Base-by-base conservation (phyloP, 1,140 invertebrate species). In the Adoxophyes honmai region DNA sequence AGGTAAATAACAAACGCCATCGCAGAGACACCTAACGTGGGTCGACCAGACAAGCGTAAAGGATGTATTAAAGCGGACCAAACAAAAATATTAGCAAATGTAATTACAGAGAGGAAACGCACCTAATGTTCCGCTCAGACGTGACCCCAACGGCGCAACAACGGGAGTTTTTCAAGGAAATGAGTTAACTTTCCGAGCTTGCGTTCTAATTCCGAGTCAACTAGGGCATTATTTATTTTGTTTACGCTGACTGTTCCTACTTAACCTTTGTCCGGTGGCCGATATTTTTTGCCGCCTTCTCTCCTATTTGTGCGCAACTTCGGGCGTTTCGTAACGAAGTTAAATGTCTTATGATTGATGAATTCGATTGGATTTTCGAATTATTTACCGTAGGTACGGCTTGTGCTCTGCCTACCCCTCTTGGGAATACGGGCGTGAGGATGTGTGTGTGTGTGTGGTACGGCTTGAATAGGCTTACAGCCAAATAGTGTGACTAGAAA, bases 141-240 rank as follows among this genome's bases (percentile, higher is more conserved):
- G 75, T 75, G 72, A 57, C 65, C 64, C 9, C 57, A n/a, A 57
- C 58, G 7, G 59, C 66, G 66, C 66, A 73, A 64, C 66, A 68
- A 75, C 67, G 64, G 60, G 70, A 68, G 66, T 72, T 78, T 70
- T 72, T 70, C 65, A 74, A 70, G 73, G 73, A 76, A 78, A 78
- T 78, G 65, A 76, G 73, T 65, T 76, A 78, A 78, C 73, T 78
- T 78, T 68, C 42, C 11, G 61, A 53, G 59, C 65, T 51, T 55
- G 44, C 28, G 52, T 51, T 62, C 62, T 73, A 68, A 73, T 68
- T 64, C 70, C 42, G 42, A 28, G 42, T 48, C 42, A 48, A 48
- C 42, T 28, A 28, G 16, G 42, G 16, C 42, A 48, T 48, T 48
- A 48, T 48, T 48, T 48, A 48, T 48, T 48, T 48, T 48, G 18